Percentiles rank a stretch among this genome's conserved stretches.
These are phyloP conservation scores for Ochlodes sylvanus DNA, from an alignment of 2,888 invertebrate genomes.

Conservation along the genomic window DNA sequence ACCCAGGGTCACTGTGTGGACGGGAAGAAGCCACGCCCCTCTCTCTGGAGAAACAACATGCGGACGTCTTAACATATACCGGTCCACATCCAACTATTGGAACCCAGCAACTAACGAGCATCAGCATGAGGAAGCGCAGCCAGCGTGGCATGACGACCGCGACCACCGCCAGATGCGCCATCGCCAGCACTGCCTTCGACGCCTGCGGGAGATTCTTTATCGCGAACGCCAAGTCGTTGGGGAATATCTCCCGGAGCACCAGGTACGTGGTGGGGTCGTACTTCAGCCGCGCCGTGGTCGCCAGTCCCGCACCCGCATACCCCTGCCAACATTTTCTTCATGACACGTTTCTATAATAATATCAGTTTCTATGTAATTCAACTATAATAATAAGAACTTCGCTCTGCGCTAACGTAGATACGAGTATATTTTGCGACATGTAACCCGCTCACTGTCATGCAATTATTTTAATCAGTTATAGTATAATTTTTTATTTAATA, in stretches of 20 bases:
- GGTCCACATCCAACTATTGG: neutral
- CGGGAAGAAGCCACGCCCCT: no score
- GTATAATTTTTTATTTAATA: no score
- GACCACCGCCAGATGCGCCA: neutral
- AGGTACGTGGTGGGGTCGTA: conserved; percentile 19
- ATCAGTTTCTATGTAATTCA: no score
- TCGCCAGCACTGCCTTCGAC: neutral
- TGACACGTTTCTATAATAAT: neutral
- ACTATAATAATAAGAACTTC: neutral
- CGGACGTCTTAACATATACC: no score
- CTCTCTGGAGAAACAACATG: no score
- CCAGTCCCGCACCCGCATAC: conserved; percentile 23
- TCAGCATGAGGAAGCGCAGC: neutral
- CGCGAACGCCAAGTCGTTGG: neutral
- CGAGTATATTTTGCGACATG: no score
- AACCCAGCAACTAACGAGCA: neutral
- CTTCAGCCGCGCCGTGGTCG: conserved; percentile 16
- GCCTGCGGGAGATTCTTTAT: conserved; percentile 6
- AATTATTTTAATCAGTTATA: no score
- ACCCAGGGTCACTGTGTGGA: no score
- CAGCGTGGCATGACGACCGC: neutral
- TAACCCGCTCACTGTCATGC: no score
- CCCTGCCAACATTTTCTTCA: neutral
- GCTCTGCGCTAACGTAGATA: neutral
- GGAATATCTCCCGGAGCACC: conserved; percentile 13